Base-by-base conservation (phyloP, 2,888 invertebrate species). In the Anoplius nigerrimus region DNA sequence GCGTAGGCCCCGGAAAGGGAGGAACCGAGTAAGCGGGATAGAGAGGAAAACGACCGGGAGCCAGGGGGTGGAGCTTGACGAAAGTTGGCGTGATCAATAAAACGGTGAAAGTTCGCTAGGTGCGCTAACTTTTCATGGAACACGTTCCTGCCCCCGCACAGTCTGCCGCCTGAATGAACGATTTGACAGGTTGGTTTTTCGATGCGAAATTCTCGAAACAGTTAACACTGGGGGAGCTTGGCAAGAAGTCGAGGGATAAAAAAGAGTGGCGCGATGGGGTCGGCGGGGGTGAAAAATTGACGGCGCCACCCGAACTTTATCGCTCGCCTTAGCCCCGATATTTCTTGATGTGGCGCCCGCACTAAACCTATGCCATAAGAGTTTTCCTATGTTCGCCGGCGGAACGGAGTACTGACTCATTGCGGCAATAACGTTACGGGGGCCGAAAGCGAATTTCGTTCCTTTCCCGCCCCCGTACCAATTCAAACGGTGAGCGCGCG, bases 11-110 rank as follows among this genome's bases (percentile, higher is more conserved):
- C 16, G 48, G n/a, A 0, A 16, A 48, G 2, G 16, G 48, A 6
- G 48, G 6, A 42, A 13, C 42, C 42, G 48, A 48, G 48, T 5
- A 5, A 21, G 42, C 2, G 15, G 1, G 43, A 43, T 11, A 20
- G 0, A 13, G 20, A 43, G 18, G n/a, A 15, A 13, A 18, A 57
- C 8, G 15, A 61, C 15, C 52, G 59, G 54, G 42, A 16, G 52
- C 15, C n/a, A n/a, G 24, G 27, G 48, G 42, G 63, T 55, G 43
- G 51, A 42, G 66, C 18, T 16, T 48, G 16, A 48, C 18, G 66
- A 69, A 78, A 74, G 63, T 78, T 79, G 24, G 61, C 34, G 66
- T 68, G 76, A 76, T 78, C 78, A 72, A 78, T 79, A 74, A 78
- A 76, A 79, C 71, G 62, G 71, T 58, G 63, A 65, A 76, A 79